Percentiles rank a stretch among this genome's conserved stretches.
These are phyloP conservation scores for Bos indicus DNA, from an alignment of 2,113 vertebrate genomes.

Conservation along the genomic window DNA sequence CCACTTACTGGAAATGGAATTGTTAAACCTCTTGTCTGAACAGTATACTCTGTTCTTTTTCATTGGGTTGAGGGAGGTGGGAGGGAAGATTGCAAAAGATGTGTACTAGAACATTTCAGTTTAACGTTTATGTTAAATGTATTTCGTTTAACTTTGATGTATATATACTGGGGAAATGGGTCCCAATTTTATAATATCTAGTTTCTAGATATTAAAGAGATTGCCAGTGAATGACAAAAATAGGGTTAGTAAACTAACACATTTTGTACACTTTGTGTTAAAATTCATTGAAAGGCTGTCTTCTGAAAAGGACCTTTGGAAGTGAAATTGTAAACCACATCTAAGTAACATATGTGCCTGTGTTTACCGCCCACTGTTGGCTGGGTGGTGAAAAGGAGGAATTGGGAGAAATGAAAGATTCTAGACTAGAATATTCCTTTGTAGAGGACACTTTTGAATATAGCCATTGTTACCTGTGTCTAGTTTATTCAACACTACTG, in stretches of 20 bases:
- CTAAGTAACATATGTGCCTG: not conserved
- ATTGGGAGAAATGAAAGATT: not conserved
- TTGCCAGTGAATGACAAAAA: not conserved
- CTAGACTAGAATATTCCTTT: not conserved
- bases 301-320: conserved; percentile 21
- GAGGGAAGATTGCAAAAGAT: not conserved
- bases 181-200: not conserved
- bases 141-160: not conserved
- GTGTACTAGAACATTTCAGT: not conserved
- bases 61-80: not conserved
- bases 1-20: not conserved
- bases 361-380: not conserved
- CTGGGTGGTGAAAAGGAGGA: not conserved
- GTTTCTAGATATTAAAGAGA: not conserved
- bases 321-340: not conserved
- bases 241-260: not conserved
- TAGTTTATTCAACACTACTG: not conserved
- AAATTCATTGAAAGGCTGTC: conserved; percentile 27
- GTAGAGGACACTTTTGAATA: conserved; percentile 34
- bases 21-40: not conserved
- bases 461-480: conserved; percentile 42
- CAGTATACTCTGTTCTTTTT: not conserved
- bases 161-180: not conserved
- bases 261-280: conserved; percentile 37
- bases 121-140: not conserved